Conservation (phyloP, 2,113 vertebrate genomes). For the Erythrolamprus reginae region DNA sequence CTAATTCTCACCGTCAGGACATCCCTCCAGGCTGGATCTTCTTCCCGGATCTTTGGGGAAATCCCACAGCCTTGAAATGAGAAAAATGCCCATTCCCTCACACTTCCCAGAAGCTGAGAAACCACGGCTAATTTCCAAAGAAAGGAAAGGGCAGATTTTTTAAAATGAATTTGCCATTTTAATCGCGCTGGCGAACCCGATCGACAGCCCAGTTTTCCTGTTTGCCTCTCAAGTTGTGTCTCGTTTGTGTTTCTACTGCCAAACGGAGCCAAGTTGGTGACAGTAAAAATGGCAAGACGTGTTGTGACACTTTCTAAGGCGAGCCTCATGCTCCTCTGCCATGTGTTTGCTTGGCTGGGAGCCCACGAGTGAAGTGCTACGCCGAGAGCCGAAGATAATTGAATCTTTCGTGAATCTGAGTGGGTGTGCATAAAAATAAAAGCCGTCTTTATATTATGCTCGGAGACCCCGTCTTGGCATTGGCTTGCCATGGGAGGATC, state of each 20-base stretch:
- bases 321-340: not conserved
- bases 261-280: not conserved
- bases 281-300: not conserved
- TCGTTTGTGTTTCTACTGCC: not conserved
- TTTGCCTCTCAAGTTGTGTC: not conserved
- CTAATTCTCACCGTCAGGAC: not conserved
- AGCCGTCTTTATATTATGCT: not conserved
- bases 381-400: not conserved
- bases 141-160: constrained; percentile 35
- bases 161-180: not conserved
- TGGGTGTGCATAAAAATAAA: not conserved
- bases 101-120: constrained; percentile 36
- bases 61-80: constrained; percentile 60
- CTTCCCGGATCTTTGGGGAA: constrained; percentile 52
- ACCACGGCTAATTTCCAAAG: constrained; percentile 45
- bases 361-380: not conserved
- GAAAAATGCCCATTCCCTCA: constrained; percentile 53
- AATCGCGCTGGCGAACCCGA: not conserved
- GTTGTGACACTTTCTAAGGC: not conserved
- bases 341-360: not conserved
- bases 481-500: not conserved
- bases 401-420: not conserved
- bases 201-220: not conserved
- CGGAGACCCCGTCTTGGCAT: not conserved
- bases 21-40: not conserved